Evolutionary conservation across 2,797 vertebrate species (phyloP).

Genomic region (Halcyon smyrnensis): DNA sequence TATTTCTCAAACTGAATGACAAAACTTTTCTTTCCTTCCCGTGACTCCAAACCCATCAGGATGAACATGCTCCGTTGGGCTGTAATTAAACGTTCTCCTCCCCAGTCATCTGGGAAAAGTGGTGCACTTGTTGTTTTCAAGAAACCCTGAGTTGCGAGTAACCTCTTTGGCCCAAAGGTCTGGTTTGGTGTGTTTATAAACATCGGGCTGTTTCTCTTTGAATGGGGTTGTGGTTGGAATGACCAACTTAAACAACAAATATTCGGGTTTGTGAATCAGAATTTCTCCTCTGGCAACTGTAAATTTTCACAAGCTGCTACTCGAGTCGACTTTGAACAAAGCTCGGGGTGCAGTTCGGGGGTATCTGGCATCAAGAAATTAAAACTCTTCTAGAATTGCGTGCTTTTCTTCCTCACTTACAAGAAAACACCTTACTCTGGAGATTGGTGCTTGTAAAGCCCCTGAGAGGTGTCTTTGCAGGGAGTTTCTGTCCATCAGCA

Average conservation of each 20-base stretch:
- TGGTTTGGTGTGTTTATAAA: background rate
- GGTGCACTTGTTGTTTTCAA: background rate
- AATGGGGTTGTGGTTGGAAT: background rate
- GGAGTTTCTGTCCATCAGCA: background rate
- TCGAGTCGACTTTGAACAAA: background rate
- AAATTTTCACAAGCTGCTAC: background rate
- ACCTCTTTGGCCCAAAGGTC: background rate
- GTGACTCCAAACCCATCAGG: background rate
- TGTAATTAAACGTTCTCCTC: background rate
- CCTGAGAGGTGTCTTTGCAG: background rate
- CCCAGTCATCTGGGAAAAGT: background rate
- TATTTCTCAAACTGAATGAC: background rate
- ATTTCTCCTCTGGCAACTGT: background rate
- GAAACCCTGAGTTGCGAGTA: background rate
- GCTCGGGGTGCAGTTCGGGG: background rate
- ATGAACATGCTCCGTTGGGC: background rate
- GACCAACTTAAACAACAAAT: background rate
- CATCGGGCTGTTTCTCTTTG: background rate
- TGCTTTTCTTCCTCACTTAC: background rate
- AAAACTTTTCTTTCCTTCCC: background rate
- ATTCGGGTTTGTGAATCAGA: background rate
- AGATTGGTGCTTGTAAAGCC: background rate
- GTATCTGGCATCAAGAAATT: background rate
- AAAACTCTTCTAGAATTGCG: background rate
- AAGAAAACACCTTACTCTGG: background rate